phyloP scores from a whole-genome alignment of 2,888 invertebrate genomes.

The Lithosia quadra region DNA sequence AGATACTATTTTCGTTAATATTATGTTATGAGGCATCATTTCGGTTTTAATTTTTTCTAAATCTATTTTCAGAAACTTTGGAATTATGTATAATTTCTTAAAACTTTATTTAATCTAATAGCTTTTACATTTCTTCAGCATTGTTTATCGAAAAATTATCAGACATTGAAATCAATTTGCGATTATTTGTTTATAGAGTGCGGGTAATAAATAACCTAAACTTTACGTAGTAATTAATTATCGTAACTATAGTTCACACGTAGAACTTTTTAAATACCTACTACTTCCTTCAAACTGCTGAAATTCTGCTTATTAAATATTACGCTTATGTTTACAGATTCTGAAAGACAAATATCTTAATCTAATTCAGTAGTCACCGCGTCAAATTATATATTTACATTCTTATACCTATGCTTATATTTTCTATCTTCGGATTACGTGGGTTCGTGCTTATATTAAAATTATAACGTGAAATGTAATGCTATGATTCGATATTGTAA shows the following conservation, averaged over 20 bases:
- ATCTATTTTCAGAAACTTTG: too few relatives aligned
- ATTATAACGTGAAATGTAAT: not conserved
- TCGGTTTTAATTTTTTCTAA: too few relatives aligned
- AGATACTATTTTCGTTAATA: too few relatives aligned
- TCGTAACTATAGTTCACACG: not conserved
- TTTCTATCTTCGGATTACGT: not conserved
- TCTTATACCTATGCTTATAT: not conserved
- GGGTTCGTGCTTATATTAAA: not conserved
- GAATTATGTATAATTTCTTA: too few relatives aligned
- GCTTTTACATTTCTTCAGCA: too few relatives aligned
- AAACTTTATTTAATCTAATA: too few relatives aligned
- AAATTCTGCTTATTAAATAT: not conserved
- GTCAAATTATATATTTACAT: not conserved
- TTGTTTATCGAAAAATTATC: not conserved
- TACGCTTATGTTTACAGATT: not conserved
- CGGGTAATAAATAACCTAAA: not conserved
- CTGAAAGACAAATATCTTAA: not conserved
- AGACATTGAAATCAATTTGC: not conserved
- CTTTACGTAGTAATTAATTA: not conserved
- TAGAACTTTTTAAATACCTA: not conserved
- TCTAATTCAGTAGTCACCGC: not conserved
- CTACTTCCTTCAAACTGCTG: not conserved
- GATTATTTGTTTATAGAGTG: not conserved
- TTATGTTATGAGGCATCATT: too few relatives aligned
- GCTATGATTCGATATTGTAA: not conserved